Percentiles rank a stretch among this genome's conserved stretches.
These are phyloP conservation scores for Acanthaster planci DNA, from an alignment of 35 echinoderm and acorn worm species.

Conservation along the genomic window DNA sequence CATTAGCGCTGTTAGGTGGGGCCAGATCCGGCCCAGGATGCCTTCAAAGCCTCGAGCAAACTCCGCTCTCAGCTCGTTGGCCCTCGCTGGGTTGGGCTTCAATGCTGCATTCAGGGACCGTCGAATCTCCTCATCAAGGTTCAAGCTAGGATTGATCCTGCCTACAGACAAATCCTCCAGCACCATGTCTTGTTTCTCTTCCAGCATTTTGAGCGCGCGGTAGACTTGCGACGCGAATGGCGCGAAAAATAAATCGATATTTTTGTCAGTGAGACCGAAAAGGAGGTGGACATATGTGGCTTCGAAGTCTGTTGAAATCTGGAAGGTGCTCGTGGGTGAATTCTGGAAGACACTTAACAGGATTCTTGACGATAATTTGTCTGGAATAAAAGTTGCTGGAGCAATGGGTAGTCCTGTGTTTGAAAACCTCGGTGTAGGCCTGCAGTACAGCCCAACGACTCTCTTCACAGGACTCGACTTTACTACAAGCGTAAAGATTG, in stretches of 20 bases:
- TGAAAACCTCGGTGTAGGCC: background rate
- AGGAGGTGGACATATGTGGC: constrained; percentile 70
- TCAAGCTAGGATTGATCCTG: constrained; percentile 29
- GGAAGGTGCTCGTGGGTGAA: constrained; percentile 39
- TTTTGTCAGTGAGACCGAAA: constrained; percentile 52
- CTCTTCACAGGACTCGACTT: constrained; percentile 40
- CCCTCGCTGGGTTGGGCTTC: constrained; percentile 31
- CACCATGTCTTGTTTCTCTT: constrained; percentile 31
- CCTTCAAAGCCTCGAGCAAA: constrained; percentile 65
- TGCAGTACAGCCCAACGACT: constrained; percentile 7
- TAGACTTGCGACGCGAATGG: constrained; percentile 39
- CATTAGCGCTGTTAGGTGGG: constrained; percentile 27
- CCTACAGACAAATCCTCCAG: constrained; percentile 38
- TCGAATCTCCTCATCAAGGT: constrained; percentile 31
- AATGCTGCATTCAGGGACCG: background rate
- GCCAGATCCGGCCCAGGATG: constrained; percentile 64
- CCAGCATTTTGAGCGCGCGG: constrained; percentile 30
- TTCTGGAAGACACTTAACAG: background rate
- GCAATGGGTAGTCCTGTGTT: constrained; percentile 31
- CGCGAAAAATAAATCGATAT: background rate
- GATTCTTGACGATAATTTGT: background rate
- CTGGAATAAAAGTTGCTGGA: background rate
- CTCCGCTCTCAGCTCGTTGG: constrained; percentile 53
- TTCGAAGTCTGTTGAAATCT: constrained; percentile 50
- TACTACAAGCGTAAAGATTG: background rate